A percentile compares a stretch with the other conserved stretches of the same genome.
phyloP scores from a whole-genome alignment of 2,888 invertebrate species.

The Calameuta filiformis region DNA sequence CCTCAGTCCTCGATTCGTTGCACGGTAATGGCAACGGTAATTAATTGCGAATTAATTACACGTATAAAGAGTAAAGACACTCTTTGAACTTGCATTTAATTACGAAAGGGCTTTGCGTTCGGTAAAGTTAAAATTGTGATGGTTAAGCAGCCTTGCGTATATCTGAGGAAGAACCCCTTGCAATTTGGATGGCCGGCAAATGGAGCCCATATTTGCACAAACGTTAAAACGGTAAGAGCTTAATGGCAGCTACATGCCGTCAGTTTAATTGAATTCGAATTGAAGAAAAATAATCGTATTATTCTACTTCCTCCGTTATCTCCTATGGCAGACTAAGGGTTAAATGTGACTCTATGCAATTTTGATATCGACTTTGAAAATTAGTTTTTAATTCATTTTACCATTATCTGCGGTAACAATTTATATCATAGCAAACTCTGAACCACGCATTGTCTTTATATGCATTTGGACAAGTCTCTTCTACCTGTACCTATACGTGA shows the following conservation, averaged over 20 bases:
- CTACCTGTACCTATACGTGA: neutral
- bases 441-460: neutral
- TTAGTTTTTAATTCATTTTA: neutral
- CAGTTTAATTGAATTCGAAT: neutral
- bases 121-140: neutral
- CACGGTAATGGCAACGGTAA: constrained; percentile 9
- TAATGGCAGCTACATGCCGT: neutral
- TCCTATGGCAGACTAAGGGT: neutral
- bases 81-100: constrained; percentile 33
- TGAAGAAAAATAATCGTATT: neutral
- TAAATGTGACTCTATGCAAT: neutral
- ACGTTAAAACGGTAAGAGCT: neutral
- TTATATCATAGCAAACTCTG: neutral
- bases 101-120: constrained; percentile 30
- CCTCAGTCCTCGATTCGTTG: neutral
- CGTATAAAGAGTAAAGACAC: constrained; percentile 10
- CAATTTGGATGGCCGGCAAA: neutral
- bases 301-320: neutral
- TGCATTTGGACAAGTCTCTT: neutral
- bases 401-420: neutral
- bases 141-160: constrained; percentile 31
- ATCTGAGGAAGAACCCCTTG: constrained; percentile 5
- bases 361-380: neutral
- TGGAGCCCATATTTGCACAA: neutral
- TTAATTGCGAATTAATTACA: constrained; percentile 29